phyloP scores from a whole-genome alignment of 1,140 invertebrate genomes.

The Galendromus occidentalis region DNA sequence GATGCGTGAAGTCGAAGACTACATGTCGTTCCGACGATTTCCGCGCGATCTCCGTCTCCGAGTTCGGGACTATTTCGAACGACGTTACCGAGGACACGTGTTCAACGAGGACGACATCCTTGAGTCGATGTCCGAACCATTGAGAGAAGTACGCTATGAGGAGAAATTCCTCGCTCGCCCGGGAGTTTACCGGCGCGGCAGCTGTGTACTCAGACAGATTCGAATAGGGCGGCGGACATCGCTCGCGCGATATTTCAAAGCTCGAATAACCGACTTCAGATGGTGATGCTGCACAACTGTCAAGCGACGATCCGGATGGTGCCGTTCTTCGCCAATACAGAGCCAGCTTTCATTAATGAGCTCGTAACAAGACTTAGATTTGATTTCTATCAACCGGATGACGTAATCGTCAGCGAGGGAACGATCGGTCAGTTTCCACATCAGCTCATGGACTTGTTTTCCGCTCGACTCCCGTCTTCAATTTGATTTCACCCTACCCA shows the following conservation, averaged over 20 bases:
- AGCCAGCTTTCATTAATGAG: conserved; percentile 92
- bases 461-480: too few species aligned
- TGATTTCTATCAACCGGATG: conserved; percentile 97
- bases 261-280: not conserved
- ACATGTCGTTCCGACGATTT: conserved; percentile 9
- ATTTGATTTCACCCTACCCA: too few species aligned
- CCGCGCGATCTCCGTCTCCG: not conserved
- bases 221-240: too few species aligned
- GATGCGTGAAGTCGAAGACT: conserved; percentile 8
- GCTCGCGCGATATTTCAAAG: too few species aligned
- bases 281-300: conserved; percentile 49
- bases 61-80: conserved; percentile 5
- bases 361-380: conserved; percentile 92
- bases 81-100: not conserved
- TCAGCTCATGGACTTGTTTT: too few species aligned
- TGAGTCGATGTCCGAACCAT: not conserved
- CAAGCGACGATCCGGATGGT: conserved; percentile 89
- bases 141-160: not conserved
- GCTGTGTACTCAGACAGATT: too few species aligned
- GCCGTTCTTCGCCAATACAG: conserved; percentile 94
- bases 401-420: conserved; percentile 75
- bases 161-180: too few species aligned
- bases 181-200: too few species aligned
- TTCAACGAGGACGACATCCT: conserved; percentile 4
- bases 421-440: conserved; percentile 25